These are phyloP conservation scores for Apamea sordens DNA, from an alignment of 2,888 invertebrate genomes.

Conservation along the genomic window DNA sequence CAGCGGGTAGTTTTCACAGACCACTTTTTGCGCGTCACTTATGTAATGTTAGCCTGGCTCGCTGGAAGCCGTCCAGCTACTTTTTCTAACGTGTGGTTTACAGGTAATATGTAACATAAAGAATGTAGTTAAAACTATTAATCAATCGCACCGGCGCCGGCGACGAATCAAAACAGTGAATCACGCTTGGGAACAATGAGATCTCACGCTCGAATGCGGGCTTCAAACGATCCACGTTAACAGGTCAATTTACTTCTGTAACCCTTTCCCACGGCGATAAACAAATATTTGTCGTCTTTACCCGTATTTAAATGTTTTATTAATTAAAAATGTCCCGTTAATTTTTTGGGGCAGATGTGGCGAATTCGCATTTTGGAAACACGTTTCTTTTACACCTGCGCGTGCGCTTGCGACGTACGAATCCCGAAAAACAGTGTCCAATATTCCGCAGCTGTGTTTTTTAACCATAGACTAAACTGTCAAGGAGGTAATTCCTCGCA, in stretches of 20 bases:
- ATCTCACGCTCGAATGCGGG: conserved; percentile 89
- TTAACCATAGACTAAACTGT: conserved; percentile 54
- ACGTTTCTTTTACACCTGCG: conserved; percentile 55
- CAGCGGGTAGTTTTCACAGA: conserved; percentile 75
- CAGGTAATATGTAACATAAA: conserved; percentile 67
- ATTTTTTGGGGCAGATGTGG: conserved; percentile 55
- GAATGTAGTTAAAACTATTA: conserved; percentile 80
- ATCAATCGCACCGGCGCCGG: conserved; percentile 84
- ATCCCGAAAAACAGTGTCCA: conserved; percentile 50
- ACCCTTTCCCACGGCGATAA: conserved; percentile 87
- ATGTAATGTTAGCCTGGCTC: conserved; percentile 68
- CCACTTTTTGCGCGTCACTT: conserved; percentile 74
- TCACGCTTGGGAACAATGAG: conserved; percentile 85
- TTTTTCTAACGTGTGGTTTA: conserved; percentile 64
- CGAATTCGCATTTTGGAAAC: conserved; percentile 54
- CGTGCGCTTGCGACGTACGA: conserved; percentile 18
- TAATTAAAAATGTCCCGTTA: conserved; percentile 71
- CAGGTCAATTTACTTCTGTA: conserved; percentile 87
- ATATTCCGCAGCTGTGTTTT: conserved; percentile 45
- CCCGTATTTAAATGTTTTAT: conserved; percentile 65
- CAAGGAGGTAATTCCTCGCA: conserved; percentile 56
- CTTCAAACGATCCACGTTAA: conserved; percentile 85
- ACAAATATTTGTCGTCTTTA: conserved; percentile 77
- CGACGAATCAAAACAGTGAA: conserved; percentile 86
- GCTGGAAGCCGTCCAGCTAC: conserved; percentile 42